Base-by-base conservation (phyloP, 2,888 invertebrate genomes). In the Sminthurinus aureus region DNA sequence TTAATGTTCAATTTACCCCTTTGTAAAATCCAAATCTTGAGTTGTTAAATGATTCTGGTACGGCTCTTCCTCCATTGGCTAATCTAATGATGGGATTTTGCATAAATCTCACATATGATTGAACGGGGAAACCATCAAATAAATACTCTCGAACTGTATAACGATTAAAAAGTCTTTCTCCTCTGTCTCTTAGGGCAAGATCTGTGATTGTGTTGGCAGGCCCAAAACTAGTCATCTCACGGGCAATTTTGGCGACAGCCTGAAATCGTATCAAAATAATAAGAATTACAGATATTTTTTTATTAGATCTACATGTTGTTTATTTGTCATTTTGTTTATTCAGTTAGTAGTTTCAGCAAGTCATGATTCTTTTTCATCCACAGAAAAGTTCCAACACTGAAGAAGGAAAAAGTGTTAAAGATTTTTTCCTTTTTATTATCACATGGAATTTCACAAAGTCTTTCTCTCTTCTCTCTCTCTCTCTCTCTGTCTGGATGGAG, bases 21-120 rank as follows among this genome's bases (percentile, higher is more conserved):
- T 86, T 84, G 78, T 87, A 88, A 82, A 88, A 88, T 71, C 88
- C 88, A 79, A 88, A 88, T 82, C 84, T 85, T n/a, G 87, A 87
- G 9, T 87, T 87, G n/a, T 73, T 84, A 51, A 88, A 87, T 15
- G 86, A 84, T 58, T 78, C 81, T 0, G 88, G 88, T 38, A 88
- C 86, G 82, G 79, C 85, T 18, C 87, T 85, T 18, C 84, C 78
- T 26, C 88, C 87, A 24, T 88, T 84, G 9, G 58, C 58, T 50
- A 88, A 81, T 18, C 86, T 82, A 9, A 88, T 84, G 22, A 87
- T 85, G 13, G 86, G 86, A 83, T 86, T 88, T 38, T 83, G 85
- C 51, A 88, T 79, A 81, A 88, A 87, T 74, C 84, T 84, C 64
- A 88, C 83, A 81, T 88, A 88, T 18, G 86, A 84, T 18, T 86